These are phyloP conservation scores for Acanthiza pusilla DNA, from an alignment of 2,797 vertebrate species.

Conservation along the genomic window DNA sequence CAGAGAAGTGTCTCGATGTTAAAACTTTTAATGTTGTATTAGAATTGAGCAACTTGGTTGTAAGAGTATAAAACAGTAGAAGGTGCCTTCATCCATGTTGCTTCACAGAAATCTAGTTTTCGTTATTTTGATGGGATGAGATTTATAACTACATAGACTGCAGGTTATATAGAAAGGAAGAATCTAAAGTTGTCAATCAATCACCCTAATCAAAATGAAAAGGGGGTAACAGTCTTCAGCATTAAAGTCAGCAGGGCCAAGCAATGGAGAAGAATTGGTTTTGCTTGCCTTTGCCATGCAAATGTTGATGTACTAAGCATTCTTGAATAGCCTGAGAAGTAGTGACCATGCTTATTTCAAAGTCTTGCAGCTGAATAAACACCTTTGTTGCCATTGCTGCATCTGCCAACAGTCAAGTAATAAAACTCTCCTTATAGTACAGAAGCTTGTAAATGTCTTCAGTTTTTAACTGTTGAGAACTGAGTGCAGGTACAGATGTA, in stretches of 20 bases:
- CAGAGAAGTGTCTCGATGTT: not conserved
- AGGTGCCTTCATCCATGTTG: not conserved
- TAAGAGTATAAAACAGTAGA: not conserved
- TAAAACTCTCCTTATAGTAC: not conserved
- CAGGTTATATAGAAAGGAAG: not conserved
- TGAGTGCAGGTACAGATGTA: not conserved
- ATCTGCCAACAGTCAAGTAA: not conserved
- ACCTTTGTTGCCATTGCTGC: not conserved
- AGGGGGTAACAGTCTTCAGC: not conserved
- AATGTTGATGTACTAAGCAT: not conserved
- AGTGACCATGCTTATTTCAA: constrained; percentile 13
- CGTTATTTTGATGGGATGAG: not conserved
- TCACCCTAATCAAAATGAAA: not conserved
- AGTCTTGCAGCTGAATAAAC: constrained; percentile 49
- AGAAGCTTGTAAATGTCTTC: not conserved
- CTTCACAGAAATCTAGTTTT: not conserved
- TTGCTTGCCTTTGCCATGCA: not conserved
- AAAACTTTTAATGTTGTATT: not conserved
- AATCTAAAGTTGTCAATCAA: not conserved
- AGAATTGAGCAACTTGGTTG: not conserved
- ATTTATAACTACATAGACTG: not conserved
- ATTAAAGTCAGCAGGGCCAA: not conserved
- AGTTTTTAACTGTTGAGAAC: not conserved
- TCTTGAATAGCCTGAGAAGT: constrained; percentile 12
- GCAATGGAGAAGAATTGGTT: not conserved